Base-by-base conservation (phyloP, 1,140 invertebrate species). In the Sinella curviseta region DNA sequence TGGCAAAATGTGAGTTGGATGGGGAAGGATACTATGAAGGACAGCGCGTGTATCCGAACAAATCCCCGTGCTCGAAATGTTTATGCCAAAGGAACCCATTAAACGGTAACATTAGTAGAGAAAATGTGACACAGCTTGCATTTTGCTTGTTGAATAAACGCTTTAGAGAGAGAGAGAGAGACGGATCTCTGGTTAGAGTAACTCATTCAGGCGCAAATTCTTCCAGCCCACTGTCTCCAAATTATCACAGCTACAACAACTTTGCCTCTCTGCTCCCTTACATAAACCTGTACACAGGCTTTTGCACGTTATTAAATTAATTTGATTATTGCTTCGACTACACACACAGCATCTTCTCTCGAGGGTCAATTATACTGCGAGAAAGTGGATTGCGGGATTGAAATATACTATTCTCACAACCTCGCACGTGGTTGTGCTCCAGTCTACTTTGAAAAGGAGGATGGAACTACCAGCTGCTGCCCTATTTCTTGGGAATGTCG, bases 401-500 rank as follows among this genome's bases (percentile, higher is more conserved):
- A 83, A 54, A 79, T 83, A 20, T 82, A 80, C 35, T 83, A 83
- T 48, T 34, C 78, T 28, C 67, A 77, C 14, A 0, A 83, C 1
- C 30, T 83, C 8, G 77, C 73, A 26, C 31, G 48, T 67, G 83
- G 81, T 26, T 83, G 83, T 76, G 76, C 78, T 36, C 83, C 83
- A 28, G 80, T 83, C 1, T 82, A 83, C 48, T 80, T 70, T 48
- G 65, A 79, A 16, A 55, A 77, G 12, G 54, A 33, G 30, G 73
- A 81, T 1, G 79, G 79, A 3, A 39, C 65, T 16, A 35, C 77
- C 20, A 39, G 67, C 28, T 83, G 83, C 36, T 83, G 83, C 67
- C 83, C 83, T 1, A 82, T 83, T 57, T 79, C 75, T 24, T 83
- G 83, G 83, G 26, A 81, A 65, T 83, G 83, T 78, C 83, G 80